Evolutionary conservation across 2,888 invertebrate genomes (phyloP).

Genomic region (Chrysolina haemoptera): DNA sequence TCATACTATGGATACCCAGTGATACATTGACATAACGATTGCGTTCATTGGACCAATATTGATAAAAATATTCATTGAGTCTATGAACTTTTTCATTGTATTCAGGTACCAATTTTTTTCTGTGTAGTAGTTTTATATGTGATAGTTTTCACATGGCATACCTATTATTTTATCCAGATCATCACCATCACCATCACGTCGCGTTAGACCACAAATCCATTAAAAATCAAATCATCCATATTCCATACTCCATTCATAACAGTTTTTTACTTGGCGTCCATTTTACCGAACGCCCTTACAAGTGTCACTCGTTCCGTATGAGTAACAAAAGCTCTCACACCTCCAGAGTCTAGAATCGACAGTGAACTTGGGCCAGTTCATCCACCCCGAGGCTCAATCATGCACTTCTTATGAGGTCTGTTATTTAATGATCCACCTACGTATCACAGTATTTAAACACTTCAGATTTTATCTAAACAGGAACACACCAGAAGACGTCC

Average conservation of each 20-base stretch:
- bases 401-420: constrained; percentile 41
- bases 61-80: no score
- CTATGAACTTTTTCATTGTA: no score
- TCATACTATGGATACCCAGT: no score
- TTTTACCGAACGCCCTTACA: not conserved
- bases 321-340: constrained; percentile 10
- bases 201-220: not conserved
- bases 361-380: constrained; percentile 56
- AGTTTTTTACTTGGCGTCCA: not conserved
- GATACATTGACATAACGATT: no score
- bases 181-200: no score
- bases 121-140: no score
- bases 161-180: not conserved
- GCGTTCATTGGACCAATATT: no score
- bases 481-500: constrained; percentile 1
- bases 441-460: constrained; percentile 46
- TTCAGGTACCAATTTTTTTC: no score
- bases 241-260: not conserved
- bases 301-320: not conserved
- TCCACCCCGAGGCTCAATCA: constrained; percentile 60
- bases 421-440: constrained; percentile 59
- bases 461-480: constrained; percentile 34
- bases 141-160: no score
- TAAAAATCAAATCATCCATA: not conserved
- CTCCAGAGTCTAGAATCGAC: constrained; percentile 16